phyloP scores from a whole-genome alignment of 2,113 vertebrate genomes.

The Carlito syrichta region DNA sequence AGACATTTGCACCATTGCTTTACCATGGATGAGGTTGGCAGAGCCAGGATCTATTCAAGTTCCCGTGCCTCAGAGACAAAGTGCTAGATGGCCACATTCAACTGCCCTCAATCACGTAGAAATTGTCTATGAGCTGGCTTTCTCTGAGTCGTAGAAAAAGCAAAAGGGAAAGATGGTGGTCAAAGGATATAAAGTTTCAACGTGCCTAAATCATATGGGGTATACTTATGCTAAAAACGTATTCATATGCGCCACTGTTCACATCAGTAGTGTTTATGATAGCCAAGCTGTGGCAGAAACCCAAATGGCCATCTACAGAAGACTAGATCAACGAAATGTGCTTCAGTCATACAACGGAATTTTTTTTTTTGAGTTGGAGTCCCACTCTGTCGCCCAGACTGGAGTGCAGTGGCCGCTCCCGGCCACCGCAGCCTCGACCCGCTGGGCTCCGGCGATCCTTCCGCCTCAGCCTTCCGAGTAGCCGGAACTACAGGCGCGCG shows the following conservation, averaged over 20 bases:
- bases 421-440: no score
- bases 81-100: neutral
- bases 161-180: neutral
- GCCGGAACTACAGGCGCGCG: no score
- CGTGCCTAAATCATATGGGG: neutral
- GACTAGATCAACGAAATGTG: neutral
- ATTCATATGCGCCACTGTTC: neutral
- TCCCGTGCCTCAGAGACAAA: neutral
- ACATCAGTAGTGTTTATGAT: neutral
- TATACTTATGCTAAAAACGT: neutral
- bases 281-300: neutral
- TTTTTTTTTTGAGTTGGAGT: no score
- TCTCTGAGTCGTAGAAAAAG: neutral
- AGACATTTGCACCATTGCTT: neutral
- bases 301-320: neutral
- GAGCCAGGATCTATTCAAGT: neutral
- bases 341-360: neutral
- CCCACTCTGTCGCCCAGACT: no score
- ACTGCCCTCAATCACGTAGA: neutral
- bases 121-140: neutral
- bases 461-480: no score
- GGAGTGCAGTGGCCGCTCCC: no score
- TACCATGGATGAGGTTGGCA: neutral
- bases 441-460: no score
- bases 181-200: neutral